Conservation (phyloP, 1,140 invertebrate species). For the Drosophila quadrilineata region DNA sequence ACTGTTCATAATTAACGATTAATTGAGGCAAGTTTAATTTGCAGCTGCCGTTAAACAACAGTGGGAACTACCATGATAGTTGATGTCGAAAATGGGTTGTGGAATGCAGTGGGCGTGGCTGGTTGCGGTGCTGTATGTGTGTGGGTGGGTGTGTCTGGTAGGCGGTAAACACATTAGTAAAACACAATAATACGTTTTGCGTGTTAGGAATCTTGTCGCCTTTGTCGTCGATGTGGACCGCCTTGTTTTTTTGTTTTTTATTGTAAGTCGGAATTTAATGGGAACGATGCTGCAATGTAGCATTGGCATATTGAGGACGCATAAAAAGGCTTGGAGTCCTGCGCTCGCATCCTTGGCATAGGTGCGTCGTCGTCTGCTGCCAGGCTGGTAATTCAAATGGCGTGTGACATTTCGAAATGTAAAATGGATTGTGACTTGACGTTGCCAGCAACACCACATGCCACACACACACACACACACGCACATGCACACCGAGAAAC, state of each 20-base stretch:
- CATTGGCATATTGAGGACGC: not conserved
- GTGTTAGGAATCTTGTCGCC: conserved; percentile 40
- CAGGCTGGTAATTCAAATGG: conserved; percentile 19
- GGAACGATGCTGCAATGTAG: not conserved
- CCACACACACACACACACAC: conserved; percentile 1
- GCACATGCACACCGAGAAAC: not conserved
- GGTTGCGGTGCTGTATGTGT: no score
- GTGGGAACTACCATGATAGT: no score
- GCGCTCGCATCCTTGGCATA: not conserved
- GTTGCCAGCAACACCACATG: not conserved
- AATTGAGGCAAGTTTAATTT: no score
- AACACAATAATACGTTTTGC: conserved; percentile 40
- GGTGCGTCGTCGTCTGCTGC: conserved; percentile 6
- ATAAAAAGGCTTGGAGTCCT: not conserved
- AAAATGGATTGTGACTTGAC: conserved; percentile 14
- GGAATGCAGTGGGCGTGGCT: no score
- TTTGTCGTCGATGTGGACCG: no score
- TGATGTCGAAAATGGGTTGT: no score
- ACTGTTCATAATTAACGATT: no score
- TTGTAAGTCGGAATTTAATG: conserved; percentile 39
- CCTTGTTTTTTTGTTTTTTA: conserved; percentile 14
- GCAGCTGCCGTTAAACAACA: no score
- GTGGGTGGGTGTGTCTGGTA: not conserved
- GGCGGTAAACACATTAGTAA: conserved; percentile 29
- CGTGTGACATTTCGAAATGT: conserved; percentile 32